A percentile compares a stretch with the other conserved stretches of the same genome.
phyloP scores from a whole-genome alignment of 2,113 vertebrate genomes.

The human region DNA sequence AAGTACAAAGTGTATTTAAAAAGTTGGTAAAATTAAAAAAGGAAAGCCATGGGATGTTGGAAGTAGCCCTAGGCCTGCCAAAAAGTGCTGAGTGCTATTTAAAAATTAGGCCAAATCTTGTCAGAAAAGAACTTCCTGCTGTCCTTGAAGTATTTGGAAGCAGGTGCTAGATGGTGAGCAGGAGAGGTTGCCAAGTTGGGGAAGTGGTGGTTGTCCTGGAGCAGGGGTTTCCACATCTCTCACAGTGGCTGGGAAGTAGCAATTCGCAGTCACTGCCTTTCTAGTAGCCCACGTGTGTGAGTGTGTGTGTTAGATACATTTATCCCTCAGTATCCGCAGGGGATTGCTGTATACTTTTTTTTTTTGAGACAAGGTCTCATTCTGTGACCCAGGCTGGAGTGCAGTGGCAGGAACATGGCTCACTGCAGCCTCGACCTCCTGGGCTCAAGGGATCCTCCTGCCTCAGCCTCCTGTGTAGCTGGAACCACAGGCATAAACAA shows the following conservation, averaged over 20 bases:
- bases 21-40: neutral
- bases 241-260: neutral
- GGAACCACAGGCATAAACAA: neutral
- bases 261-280: neutral
- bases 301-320: neutral
- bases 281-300: neutral
- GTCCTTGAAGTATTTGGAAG: neutral
- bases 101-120: neutral
- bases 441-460: neutral
- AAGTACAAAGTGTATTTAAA: neutral
- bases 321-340: neutral
- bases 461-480: neutral
- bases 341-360: too few species aligned
- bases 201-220: neutral
- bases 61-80: neutral
- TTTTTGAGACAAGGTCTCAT: too few species aligned
- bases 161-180: neutral
- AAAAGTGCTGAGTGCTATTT: neutral
- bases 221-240: neutral
- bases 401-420: too few species aligned
- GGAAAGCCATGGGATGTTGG: neutral
- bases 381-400: too few species aligned
- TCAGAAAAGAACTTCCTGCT: neutral
- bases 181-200: neutral
- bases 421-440: neutral